phyloP scores from a whole-genome alignment of 1,140 invertebrate species.

The Eupeodes corollae region DNA sequence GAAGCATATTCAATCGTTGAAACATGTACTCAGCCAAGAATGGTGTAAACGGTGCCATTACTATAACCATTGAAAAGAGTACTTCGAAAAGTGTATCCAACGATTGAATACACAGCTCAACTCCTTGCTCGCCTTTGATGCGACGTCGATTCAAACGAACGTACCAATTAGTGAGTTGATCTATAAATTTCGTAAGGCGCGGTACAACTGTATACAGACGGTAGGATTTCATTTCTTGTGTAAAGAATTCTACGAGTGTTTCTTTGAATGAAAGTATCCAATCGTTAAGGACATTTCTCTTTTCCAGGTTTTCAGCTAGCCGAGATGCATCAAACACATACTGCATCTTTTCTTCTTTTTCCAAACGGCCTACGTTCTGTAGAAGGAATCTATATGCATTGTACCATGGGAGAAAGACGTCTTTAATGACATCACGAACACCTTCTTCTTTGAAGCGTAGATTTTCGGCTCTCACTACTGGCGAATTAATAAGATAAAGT shows the following conservation, averaged over 20 bases:
- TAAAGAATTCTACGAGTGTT: conserved; percentile 77
- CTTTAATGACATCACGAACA: conserved; percentile 90
- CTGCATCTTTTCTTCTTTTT: conserved; percentile 52
- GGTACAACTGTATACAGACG: conserved; percentile 92
- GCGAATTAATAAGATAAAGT: conserved; percentile 95
- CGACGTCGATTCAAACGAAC: conserved; percentile 92
- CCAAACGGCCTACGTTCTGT: conserved; percentile 79
- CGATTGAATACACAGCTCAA: conserved; percentile 70
- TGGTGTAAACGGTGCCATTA: conserved; percentile 96
- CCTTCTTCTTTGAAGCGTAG: conserved; percentile 95
- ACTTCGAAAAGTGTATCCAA: conserved; percentile 83
- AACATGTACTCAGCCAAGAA: conserved; percentile 96
- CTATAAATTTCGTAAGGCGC: conserved; percentile 87
- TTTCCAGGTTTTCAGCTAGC: conserved; percentile 24
- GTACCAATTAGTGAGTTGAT: conserved; percentile 98
- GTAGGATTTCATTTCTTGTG: conserved; percentile 89
- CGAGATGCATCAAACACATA: conserved; percentile 54
- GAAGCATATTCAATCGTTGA: conserved; percentile 56
- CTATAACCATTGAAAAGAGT: conserved; percentile 75
- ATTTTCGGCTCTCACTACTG: conserved; percentile 94
- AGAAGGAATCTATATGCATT: conserved; percentile 95
- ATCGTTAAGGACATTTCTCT: conserved; percentile 84
- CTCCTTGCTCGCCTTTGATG: conserved; percentile 74
- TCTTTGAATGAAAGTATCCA: conserved; percentile 98
- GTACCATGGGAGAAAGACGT: conserved; percentile 97